These are phyloP conservation scores for Pristionchus entomophagus DNA, from an alignment of 2,888 invertebrate species.

Conservation along the genomic window DNA sequence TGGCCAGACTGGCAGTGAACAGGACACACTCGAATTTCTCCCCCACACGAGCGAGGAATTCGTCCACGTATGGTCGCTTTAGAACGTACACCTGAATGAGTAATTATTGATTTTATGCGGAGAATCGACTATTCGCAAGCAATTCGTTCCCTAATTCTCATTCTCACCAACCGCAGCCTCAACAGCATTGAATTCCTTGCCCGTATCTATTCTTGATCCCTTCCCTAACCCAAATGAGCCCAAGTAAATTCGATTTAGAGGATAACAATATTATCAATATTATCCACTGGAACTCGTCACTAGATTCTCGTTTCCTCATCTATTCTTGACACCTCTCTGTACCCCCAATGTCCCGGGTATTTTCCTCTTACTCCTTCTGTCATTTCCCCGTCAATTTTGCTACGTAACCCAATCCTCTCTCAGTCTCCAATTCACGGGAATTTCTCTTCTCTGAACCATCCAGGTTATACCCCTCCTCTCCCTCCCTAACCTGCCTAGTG, in stretches of 20 bases:
- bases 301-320: not conserved
- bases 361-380: constrained; percentile 7
- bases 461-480: not conserved
- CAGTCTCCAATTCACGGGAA: not conserved
- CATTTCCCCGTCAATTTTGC: not conserved
- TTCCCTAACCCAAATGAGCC: not conserved
- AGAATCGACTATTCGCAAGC: too few species aligned
- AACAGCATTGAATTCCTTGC: too few species aligned
- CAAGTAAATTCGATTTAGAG: too few species aligned
- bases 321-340: not conserved
- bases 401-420: constrained; percentile 4
- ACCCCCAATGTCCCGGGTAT: not conserved
- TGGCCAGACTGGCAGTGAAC: constrained; percentile 98
- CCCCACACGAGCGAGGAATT: constrained; percentile 97
- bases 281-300: too few species aligned
- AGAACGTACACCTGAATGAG: constrained; percentile 86
- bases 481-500: constrained; percentile 18
- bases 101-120: not conserved
- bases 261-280: too few species aligned
- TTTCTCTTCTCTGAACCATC: not conserved
- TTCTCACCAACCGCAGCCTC: too few species aligned
- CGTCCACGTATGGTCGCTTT: constrained; percentile 99
- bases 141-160: too few species aligned
- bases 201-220: constrained; percentile 78
- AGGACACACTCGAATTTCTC: constrained; percentile 98